phyloP scores from a whole-genome alignment of 2,113 vertebrate genomes.

The Strix uralensis region DNA sequence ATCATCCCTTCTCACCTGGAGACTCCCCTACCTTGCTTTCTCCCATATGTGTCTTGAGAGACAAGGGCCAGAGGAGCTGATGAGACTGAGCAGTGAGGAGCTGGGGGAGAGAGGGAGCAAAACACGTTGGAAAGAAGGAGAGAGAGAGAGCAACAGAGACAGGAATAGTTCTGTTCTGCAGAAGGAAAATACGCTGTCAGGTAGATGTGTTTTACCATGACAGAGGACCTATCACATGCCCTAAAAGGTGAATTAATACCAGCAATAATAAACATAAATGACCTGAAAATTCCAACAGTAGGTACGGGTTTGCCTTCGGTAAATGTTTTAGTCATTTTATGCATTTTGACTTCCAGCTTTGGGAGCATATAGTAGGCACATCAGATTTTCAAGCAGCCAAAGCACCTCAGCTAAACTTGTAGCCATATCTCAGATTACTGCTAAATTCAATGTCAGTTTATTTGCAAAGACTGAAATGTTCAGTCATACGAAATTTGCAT shows the following conservation, averaged over 20 bases:
- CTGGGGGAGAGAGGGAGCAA: neutral
- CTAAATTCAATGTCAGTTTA: constrained; percentile 21
- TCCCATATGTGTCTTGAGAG: neutral
- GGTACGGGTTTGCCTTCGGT: neutral
- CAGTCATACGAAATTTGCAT: neutral
- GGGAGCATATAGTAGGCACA: neutral
- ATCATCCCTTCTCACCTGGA: neutral
- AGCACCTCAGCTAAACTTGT: neutral
- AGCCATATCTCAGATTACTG: constrained; percentile 27
- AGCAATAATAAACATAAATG: neutral
- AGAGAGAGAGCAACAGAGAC: neutral
- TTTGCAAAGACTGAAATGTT: constrained; percentile 29
- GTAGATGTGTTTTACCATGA: neutral
- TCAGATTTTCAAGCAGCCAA: neutral
- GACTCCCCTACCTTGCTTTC: neutral
- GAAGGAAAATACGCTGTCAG: neutral
- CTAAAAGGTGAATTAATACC: neutral
- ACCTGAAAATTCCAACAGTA: neutral
- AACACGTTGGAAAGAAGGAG: neutral
- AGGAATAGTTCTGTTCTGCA: neutral
- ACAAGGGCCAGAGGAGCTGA: neutral
- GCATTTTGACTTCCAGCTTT: neutral
- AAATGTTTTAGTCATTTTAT: neutral
- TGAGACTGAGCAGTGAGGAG: neutral
- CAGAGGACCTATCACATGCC: neutral